Evolutionary conservation across 2,797 vertebrate genomes (phyloP).

Genomic region (Notolabrus celidotus): DNA sequence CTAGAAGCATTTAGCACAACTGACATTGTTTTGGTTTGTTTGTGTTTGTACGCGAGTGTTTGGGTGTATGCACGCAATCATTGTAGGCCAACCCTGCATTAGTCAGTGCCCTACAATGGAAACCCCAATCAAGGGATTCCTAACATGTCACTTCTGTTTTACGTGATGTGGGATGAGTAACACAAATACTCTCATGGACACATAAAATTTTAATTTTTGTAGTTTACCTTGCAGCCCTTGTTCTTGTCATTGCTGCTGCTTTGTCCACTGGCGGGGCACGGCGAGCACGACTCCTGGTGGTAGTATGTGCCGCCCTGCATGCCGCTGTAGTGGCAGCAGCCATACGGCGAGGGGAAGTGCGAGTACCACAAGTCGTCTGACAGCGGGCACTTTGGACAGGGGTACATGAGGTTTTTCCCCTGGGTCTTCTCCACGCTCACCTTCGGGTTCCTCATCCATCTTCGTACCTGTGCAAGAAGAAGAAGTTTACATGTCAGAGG

Average conservation of each 20-base stretch:
- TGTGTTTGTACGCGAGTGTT: too few relatives aligned
- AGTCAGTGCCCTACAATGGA: too few relatives aligned
- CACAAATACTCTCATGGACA: too few relatives aligned
- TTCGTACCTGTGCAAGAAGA: constrained; percentile 85
- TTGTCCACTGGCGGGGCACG: constrained; percentile 55
- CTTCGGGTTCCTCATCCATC: constrained; percentile 96
- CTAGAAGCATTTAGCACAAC: too few relatives aligned
- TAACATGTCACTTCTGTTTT: too few relatives aligned
- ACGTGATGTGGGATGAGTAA: too few relatives aligned
- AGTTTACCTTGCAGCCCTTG: constrained; percentile 84
- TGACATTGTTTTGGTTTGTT: too few relatives aligned
- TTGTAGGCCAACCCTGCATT: too few relatives aligned
- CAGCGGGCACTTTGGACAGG: constrained; percentile 86
- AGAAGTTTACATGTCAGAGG: too few relatives aligned
- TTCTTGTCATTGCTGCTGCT: constrained; percentile 71
- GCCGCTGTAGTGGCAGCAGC: constrained; percentile 80
- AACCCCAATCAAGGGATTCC: background rate
- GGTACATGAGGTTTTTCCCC: constrained; percentile 85
- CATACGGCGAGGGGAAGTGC: constrained; percentile 80
- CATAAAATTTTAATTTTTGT: too few relatives aligned
- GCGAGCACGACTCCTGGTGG: constrained; percentile 74
- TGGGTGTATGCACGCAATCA: too few relatives aligned
- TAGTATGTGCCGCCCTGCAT: constrained; percentile 75
- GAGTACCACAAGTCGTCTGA: constrained; percentile 85
- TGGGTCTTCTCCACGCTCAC: constrained; percentile 91